These are phyloP conservation scores for Pipra filicauda DNA, from an alignment of 2,113 vertebrate species.

Conservation along the genomic window DNA sequence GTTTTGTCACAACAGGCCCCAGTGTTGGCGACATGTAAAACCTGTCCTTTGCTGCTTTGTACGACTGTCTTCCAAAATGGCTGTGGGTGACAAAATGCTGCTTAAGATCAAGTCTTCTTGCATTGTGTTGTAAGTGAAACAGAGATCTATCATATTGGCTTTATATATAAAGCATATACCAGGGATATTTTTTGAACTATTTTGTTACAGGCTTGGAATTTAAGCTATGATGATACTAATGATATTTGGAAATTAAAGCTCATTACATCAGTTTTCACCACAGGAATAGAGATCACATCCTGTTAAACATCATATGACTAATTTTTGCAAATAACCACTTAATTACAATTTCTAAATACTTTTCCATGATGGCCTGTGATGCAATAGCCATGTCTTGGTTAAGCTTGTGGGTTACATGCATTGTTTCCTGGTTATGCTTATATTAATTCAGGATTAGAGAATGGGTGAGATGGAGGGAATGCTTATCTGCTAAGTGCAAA, in stretches of 20 bases:
- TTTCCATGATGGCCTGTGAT: not conserved
- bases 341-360: constrained; percentile 21
- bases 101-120: not conserved
- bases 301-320: constrained; percentile 45
- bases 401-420: not conserved
- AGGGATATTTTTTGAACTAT: not conserved
- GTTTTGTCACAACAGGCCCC: not conserved
- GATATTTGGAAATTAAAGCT: constrained; percentile 39
- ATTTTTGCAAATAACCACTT: constrained; percentile 24
- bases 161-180: not conserved
- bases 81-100: not conserved
- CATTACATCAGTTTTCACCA: not conserved
- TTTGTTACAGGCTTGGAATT: constrained; percentile 9
- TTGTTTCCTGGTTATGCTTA: not conserved
- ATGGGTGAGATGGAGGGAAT: not conserved
- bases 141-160: not conserved
- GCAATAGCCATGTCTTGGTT: not conserved
- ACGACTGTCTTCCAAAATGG: not conserved
- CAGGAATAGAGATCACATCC: constrained; percentile 44
- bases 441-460: not conserved
- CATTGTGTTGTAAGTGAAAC: not conserved
- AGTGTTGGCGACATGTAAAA: not conserved
- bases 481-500: not conserved
- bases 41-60: not conserved
- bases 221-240: not conserved